Evolutionary conservation across 1,140 invertebrate species (phyloP).

Genomic region (Mercenaria mercenaria): DNA sequence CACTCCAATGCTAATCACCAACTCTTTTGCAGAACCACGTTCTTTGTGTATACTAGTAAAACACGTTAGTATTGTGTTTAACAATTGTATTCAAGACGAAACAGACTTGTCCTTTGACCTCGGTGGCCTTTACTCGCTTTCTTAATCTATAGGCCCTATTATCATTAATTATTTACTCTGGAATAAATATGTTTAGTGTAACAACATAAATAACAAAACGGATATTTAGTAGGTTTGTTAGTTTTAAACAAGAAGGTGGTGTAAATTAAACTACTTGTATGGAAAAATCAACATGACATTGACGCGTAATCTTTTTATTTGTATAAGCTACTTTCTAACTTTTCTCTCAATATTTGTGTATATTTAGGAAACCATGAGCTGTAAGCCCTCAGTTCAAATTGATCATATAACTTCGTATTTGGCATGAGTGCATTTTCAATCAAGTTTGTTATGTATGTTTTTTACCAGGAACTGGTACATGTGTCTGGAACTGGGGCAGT

Average conservation of each 20-base stretch:
- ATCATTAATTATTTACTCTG: not conserved
- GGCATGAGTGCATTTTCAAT: no score
- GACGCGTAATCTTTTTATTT: not conserved
- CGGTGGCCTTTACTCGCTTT: not conserved
- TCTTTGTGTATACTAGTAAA: not conserved
- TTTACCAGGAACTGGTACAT: no score
- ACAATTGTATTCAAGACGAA: not conserved
- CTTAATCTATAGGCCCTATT: not conserved
- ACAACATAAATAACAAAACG: not conserved
- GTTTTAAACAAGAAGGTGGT: slow-evolving; percentile 12
- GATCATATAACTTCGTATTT: no score
- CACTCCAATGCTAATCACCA: not conserved
- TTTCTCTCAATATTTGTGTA: no score
- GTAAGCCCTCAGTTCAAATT: no score
- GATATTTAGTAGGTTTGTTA: not conserved
- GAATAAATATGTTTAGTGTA: slow-evolving; percentile 28
- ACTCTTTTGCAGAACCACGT: not conserved
- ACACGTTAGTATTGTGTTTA: no score
- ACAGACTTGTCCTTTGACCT: not conserved
- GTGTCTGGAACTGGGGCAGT: no score
- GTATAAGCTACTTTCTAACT: not conserved
- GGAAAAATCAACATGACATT: slow-evolving; percentile 14
- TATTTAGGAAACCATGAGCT: no score
- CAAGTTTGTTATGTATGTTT: no score
- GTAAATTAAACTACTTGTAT: not conserved